Evolutionary conservation across 2,797 vertebrate genomes (phyloP).

Genomic region (Chloroceryle amazona): DNA sequence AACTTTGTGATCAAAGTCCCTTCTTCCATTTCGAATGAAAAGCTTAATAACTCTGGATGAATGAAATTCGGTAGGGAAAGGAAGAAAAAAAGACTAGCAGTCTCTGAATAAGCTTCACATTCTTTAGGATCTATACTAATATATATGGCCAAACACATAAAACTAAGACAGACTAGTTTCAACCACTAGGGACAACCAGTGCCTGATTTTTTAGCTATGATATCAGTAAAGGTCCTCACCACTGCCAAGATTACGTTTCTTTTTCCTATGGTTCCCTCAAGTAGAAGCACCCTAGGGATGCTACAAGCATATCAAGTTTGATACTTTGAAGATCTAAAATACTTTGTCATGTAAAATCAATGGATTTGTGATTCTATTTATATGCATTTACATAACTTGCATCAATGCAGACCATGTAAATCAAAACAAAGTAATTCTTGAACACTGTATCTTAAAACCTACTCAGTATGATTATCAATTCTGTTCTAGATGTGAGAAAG

Average conservation of each 20-base stretch:
- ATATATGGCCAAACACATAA: neutral
- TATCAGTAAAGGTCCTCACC: neutral
- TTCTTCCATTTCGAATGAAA: neutral
- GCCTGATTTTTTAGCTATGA: neutral
- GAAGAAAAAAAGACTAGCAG: neutral
- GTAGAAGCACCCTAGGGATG: neutral
- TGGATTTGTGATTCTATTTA: neutral
- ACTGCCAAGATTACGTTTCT: neutral
- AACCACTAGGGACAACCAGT: neutral
- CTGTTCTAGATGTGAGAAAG: neutral
- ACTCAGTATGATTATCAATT: neutral
- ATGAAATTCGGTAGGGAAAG: neutral
- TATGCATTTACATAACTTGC: neutral
- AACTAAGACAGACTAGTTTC: neutral
- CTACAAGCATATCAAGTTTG: neutral
- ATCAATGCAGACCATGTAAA: neutral
- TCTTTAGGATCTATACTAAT: neutral
- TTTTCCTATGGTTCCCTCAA: neutral
- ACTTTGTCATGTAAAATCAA: neutral
- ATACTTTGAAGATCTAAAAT: neutral
- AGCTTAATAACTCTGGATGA: neutral
- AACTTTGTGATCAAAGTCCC: neutral
- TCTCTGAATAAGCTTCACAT: neutral
- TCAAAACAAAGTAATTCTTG: neutral
- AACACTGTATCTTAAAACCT: neutral